Base-by-base conservation (phyloP, 2,797 vertebrate species). In the Danio albolineatus region DNA sequence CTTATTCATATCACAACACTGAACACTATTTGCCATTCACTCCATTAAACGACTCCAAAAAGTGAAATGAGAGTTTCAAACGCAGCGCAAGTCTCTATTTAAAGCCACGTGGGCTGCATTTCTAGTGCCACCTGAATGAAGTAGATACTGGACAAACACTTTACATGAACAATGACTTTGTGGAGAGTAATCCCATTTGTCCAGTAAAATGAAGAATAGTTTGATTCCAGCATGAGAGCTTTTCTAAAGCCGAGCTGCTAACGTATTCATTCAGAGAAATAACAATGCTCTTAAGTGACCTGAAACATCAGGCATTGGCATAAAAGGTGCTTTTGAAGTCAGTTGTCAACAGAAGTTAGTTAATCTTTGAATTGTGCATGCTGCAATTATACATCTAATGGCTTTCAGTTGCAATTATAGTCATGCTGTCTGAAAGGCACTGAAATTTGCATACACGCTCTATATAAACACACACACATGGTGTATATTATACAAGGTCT, bases 1-100 rank as follows among this genome's bases (percentile, higher is more conserved):
- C 57, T 64, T n/a, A 76, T 19, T 76, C 73, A 54, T 59, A 80
- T 71, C 21, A 67, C 41, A 77, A 1, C 67, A 64, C 59, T 43
- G 13, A 41, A 48, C 64, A 41, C 62, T 71, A 43, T 41, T 28
- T 17, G 7, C 16, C n/a, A 53, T 64, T 73, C 48, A 38, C 62
- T 79, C 54, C 6, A 43, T 46, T 46, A 54, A 62, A 78, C 1
- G 6, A 60, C 53, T 41, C 12, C 0, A 60, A 46, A 67, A 56
- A 56, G 19, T 36, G 1, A 59, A 59, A 57, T 44, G 54, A 43
- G 17, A 39, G 44, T 61, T 49, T 62, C 21, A 16, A 28, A 4
- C n/a, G 43, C 51, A 5, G 4, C 17, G 67, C 7, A 51, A 53
- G 1, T 38, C 16, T 74, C 10, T 61, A 49, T 48, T 74, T 49